Base-by-base conservation (phyloP, 1,140 invertebrate species). In the Notospermus geniculatus region DNA sequence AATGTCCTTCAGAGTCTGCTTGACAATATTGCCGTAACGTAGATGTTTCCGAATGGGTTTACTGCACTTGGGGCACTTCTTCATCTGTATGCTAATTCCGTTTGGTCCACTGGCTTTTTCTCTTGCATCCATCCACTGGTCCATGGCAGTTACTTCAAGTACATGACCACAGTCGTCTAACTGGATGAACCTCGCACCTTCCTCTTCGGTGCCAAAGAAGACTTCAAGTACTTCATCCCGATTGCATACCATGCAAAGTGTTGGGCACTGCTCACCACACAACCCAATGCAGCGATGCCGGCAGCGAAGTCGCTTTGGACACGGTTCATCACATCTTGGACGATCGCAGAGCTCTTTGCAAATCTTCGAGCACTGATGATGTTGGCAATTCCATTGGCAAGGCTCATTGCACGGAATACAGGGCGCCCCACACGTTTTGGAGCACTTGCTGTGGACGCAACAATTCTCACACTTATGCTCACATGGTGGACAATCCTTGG, bases 241-340 rank as follows among this genome's bases (percentile, higher is more conserved):
- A 62, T 85, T 63, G 62, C 82, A 84, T 13, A 71, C 60, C 17
- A 72, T 64, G 70, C 82, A 83, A 17, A 72, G 77, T 1, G 60
- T 64, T 69, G 77, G 85, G 74, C 83, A 76, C 81, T 84, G 74
- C 85, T 90, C 89, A 15, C 87, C 87, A 78, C 89, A 90, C 55
- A 88, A 83, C 27, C 88, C 88, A 36, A 82, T 75, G 72, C 89
- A 90, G 28, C 32, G 71, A 72, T 90, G 89, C 46, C 85, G 85
- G 77, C 89, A 90, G 55, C 60, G 23, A n/a, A 72, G 59, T 11
- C 41, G 19, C 29, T 65, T 68, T 27, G 52, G 41, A 43, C 78
- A 80, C 15, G 67, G 69, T 22, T 62, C n/a, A 52, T 76, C 61
- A 65, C 90, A 85, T 41, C 85, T 80, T 11, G 67, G 66, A 53